Evolutionary conservation across 2,888 invertebrate genomes (phyloP), one percentile per base, ranked within the genome.

Genomic region (Flabesymbios commensalis): DNA sequence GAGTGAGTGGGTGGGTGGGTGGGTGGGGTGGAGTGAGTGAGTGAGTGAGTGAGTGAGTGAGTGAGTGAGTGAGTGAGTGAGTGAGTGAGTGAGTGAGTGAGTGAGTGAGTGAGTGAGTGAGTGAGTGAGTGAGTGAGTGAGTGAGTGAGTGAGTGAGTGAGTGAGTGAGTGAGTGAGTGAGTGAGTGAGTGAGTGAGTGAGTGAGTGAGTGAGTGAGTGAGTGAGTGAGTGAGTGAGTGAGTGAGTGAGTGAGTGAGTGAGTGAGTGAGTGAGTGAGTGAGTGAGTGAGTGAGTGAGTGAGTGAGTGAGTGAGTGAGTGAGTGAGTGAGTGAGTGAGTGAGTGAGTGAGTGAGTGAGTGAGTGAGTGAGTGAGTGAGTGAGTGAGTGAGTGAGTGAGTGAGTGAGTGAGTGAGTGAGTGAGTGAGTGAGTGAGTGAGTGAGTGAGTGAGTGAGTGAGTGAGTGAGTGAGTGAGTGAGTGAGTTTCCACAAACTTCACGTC

Each of bases 181-280:
- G 52, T 24, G 61, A 47, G 52, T 19, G 58, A 47, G 52, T n/a
- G 58, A 42, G 51, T n/a, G 58, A 47, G 42, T 10, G 54, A 60
- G 58, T 28, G 43, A 60, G 61, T 28, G 52, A 61, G 61, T 41
- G 52, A 61, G 61, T 29, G 59, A 61, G 58, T 24, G 59, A 61
- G 61, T 32, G 29, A 63, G 65, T 17, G 59, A 55, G 55, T 26
- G 54, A 64, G 57, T 28, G 63, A 59, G 58, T 32, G 47, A 64
- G 64, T 19, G 47, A 65, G 64, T 65, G 47, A 65, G 63, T 42
- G 55, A 57, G 64, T 66, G 66, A 29, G 58, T 51, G 66, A 36
- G 64, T 52, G 61, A 47, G 63, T 54, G 63, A 45, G 61, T 57
- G 61, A 55, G 61, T 33, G 63, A 63, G 63, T 43, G 63, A 63